These are phyloP conservation scores for Percina caprodes DNA, from an alignment of 2,113 vertebrate species.

Conservation along the genomic window DNA sequence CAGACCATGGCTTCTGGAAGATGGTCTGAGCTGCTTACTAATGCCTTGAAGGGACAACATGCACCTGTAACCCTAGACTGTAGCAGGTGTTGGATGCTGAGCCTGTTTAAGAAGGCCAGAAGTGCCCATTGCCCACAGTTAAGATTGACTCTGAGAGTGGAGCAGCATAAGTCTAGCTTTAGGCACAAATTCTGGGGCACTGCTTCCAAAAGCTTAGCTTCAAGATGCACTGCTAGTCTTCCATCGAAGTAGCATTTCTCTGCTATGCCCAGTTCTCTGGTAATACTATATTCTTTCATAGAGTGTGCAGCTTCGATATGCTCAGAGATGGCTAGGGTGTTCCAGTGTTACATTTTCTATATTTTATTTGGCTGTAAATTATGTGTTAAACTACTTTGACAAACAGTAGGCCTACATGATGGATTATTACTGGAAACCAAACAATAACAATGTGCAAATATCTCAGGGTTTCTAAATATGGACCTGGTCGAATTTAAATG, in stretches of 20 bases:
- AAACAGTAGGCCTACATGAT: background rate
- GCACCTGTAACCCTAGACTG: constrained; percentile 70
- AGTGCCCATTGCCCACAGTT: constrained; percentile 68
- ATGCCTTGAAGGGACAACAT: constrained; percentile 55
- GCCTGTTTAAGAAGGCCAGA: constrained; percentile 63
- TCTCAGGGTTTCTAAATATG: background rate
- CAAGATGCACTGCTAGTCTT: constrained; percentile 64
- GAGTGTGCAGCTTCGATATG: constrained; percentile 7
- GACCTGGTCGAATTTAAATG: background rate
- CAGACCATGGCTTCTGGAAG: constrained; percentile 19
- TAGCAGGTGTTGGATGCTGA: constrained; percentile 67
- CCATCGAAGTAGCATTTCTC: constrained; percentile 52
- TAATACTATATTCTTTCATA: constrained; percentile 35
- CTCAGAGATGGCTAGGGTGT: constrained; percentile 13
- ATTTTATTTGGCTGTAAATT: constrained; percentile 3
- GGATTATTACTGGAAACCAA: background rate
- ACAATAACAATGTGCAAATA: background rate
- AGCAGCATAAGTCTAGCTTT: constrained; percentile 73
- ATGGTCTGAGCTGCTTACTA: constrained; percentile 61
- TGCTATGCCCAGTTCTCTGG: constrained; percentile 37
- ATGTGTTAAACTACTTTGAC: constrained; percentile 2
- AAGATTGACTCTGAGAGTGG: constrained; percentile 65
- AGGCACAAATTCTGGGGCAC: constrained; percentile 65
- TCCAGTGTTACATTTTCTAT: background rate
- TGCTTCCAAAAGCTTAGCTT: constrained; percentile 67